Evolutionary conservation across 2,113 vertebrate genomes (phyloP).

Genomic region (Ceratotherium simum): DNA sequence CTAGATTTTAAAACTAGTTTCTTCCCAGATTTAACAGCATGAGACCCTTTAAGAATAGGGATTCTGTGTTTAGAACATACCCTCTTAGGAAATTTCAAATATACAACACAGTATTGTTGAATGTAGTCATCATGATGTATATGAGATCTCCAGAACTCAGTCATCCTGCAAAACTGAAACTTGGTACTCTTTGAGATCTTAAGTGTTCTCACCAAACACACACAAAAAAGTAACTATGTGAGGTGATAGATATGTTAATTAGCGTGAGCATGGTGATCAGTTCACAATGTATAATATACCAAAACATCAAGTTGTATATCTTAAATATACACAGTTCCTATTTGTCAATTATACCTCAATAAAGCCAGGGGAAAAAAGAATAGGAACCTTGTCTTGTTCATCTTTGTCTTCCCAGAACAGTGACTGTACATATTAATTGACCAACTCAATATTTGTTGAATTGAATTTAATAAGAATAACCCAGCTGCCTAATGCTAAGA

Average conservation of each 20-base stretch:
- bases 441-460: neutral
- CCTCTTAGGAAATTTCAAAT: neutral
- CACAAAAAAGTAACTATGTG: neutral
- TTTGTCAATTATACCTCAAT: neutral
- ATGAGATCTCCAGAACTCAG: neutral
- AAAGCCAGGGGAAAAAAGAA: neutral
- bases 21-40: neutral
- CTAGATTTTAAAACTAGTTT: conserved; percentile 27
- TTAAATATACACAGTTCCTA: neutral
- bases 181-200: neutral
- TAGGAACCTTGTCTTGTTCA: neutral
- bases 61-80: neutral
- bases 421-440: neutral
- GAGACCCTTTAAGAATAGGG: neutral
- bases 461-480: neutral
- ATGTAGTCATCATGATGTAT: neutral
- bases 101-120: neutral
- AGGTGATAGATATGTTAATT: neutral
- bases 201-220: neutral
- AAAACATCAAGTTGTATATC: neutral
- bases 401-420: neutral
- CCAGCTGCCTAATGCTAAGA: neutral
- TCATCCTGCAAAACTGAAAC: neutral
- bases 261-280: neutral
- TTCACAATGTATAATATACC: neutral